Evolutionary conservation across 2,113 vertebrate genomes (phyloP), one percentile per base, ranked within the genome.

Genomic region (Eubucco bourcierii): DNA sequence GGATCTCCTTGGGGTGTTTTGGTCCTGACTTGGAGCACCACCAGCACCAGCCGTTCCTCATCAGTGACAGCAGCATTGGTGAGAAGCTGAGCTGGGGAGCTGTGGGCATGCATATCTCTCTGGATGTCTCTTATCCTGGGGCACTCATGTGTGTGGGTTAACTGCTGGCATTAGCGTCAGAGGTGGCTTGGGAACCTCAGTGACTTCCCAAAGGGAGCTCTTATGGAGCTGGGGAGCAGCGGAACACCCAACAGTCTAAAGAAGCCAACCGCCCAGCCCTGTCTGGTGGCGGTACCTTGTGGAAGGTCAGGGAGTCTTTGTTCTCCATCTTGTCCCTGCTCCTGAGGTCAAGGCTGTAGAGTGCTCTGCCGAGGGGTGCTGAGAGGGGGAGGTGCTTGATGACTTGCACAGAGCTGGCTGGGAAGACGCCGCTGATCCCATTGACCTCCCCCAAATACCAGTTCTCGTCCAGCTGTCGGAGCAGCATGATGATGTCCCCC

Each of bases 381-480:
- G 97, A 97, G 82, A 97, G 98, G 39, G 98, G 97, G 60, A 97
- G 96, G 34, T 98, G 98, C 92, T 98, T 97, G 95, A 97, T 95
- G 29, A 98, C 95, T 61, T 98, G 98, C 79, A 98, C 97, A 0
- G 96, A 96, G 92, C 96, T 97, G 84, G 96, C 97, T 3, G 98
- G 97, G 94, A 98, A 96, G 4, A 98, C 93, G 3, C 97, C 98
- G 7, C 96, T 96, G 90, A 80, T 58, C 3, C 98, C 97, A 31
- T 98, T 98, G 53, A 96, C 50, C 76, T 98, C 98, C 14, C 98
- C 98, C 39, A 98, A 96, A 81, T 97, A 98, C 98, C 98, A 98
- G 85, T 98, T 98, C 68, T 99, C 98, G 6, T 98, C 98, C 87
- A 98, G 97, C 96, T 98, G 98, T 65, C 96, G 97, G 46, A 98